These are phyloP conservation scores for Siderastrea siderea DNA, from an alignment of 92 coral and sea anemone genomes.

Conservation along the genomic window DNA sequence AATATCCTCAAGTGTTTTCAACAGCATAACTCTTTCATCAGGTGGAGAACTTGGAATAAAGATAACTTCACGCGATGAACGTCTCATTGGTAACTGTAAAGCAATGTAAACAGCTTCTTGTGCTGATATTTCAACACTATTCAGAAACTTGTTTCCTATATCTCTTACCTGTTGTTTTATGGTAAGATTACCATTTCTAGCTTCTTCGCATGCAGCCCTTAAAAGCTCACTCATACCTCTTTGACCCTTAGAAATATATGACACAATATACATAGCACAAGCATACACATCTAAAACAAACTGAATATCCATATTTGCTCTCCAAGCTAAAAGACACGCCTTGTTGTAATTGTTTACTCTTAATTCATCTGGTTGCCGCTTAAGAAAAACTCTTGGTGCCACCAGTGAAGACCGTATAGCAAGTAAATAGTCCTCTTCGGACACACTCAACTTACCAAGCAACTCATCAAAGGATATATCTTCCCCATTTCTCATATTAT, in stretches of 20 bases:
- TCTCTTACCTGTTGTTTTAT: background rate
- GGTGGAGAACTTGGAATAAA: too few species aligned
- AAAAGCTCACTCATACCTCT: conserved; percentile 76
- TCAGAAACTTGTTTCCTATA: too few species aligned
- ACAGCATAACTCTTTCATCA: too few species aligned
- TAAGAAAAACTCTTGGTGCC: conserved; percentile 64
- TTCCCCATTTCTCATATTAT: conserved; percentile 57
- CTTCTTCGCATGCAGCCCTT: conserved; percentile 60
- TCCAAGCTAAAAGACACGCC: conserved; percentile 63
- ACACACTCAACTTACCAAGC: conserved; percentile 26
- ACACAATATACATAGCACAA: conserved; percentile 72
- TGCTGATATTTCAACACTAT: too few species aligned
- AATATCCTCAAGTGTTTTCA: too few species aligned
- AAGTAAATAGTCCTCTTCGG: conserved; percentile 61
- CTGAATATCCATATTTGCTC: conserved; percentile 73
- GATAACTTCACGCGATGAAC: too few species aligned
- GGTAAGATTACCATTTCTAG: background rate
- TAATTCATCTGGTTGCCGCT: conserved; percentile 75
- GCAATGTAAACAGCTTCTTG: too few species aligned
- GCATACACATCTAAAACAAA: conserved; percentile 60
- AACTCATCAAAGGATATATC: conserved; percentile 66
- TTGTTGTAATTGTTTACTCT: conserved; percentile 34
- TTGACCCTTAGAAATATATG: conserved; percentile 76
- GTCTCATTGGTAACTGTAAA: too few species aligned
- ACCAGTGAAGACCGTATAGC: conserved; percentile 70